Percentiles rank a stretch among this genome's conserved stretches.
Evolutionary conservation across 2,797 vertebrate species (phyloP).

Genomic region (Eospalax fontanierii): DNA sequence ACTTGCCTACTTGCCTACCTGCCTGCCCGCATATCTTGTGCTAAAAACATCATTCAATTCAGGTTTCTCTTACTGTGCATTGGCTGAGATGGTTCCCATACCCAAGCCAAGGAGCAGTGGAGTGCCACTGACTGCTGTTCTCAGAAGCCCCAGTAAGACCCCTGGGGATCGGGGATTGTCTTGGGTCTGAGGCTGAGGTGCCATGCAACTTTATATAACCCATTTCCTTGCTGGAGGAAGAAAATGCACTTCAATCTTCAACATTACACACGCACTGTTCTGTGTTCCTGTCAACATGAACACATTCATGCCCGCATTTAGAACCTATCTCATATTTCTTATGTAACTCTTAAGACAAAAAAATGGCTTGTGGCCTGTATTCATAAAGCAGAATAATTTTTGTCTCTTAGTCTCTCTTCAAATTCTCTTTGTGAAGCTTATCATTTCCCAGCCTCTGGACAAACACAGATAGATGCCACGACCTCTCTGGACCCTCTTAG

Average conservation of each 20-base stretch:
- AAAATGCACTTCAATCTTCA: neutral
- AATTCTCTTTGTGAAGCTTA: slow-evolving; percentile 9
- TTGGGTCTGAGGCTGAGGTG: neutral
- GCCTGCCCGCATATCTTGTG: neutral
- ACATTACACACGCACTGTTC: neutral
- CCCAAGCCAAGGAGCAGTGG: fast-evolving
- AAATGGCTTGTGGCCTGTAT: neutral
- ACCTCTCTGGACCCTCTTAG: neutral
- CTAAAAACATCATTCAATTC: neutral
- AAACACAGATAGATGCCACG: slow-evolving; percentile 9
- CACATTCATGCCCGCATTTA: neutral
- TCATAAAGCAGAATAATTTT: slow-evolving; percentile 49
- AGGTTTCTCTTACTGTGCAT: neutral
- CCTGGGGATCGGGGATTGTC: neutral
- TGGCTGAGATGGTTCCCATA: neutral
- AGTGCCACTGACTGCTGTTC: neutral
- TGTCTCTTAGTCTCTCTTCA: slow-evolving; percentile 41
- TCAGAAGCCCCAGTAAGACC: neutral
- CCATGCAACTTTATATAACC: slow-evolving; percentile 4
- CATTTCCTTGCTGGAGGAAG: neutral
- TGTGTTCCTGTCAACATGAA: neutral
- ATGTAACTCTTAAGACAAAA: slow-evolving; percentile 13
- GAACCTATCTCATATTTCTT: slow-evolving; percentile 46
- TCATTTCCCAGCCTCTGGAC: neutral
- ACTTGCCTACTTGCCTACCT: neutral